Percentiles rank a stretch among this genome's conserved stretches.
Evolutionary conservation across 1,140 invertebrate genomes (phyloP).

Genomic region (Lysiphlebus fabarum): DNA sequence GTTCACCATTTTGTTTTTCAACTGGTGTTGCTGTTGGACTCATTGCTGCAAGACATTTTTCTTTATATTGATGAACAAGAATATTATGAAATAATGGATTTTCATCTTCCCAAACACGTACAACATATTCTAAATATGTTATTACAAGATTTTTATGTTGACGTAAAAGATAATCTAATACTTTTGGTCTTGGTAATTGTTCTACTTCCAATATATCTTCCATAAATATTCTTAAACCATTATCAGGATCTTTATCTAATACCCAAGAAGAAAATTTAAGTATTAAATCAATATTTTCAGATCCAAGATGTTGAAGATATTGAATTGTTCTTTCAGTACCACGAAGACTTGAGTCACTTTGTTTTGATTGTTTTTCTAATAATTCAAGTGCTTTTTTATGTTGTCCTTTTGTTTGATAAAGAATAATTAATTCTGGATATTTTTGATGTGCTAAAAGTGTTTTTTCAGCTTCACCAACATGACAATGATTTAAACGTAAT

Average conservation of each 20-base stretch:
- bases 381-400: slow-evolving; percentile 90
- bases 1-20: slow-evolving; percentile 61
- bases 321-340: slow-evolving; percentile 81
- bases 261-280: slow-evolving; percentile 95
- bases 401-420: slow-evolving; percentile 91
- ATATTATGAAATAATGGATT: slow-evolving; percentile 87
- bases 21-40: slow-evolving; percentile 60
- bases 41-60: slow-evolving; percentile 61
- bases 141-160: slow-evolving; percentile 80
- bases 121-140: slow-evolving; percentile 92
- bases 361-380: slow-evolving; percentile 75
- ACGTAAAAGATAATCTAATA: slow-evolving; percentile 83
- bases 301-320: slow-evolving; percentile 89
- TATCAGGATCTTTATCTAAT: slow-evolving; percentile 77
- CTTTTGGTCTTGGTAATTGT: slow-evolving; percentile 79
- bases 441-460: slow-evolving; percentile 84
- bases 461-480: slow-evolving; percentile 89
- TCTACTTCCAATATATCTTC: slow-evolving; percentile 88
- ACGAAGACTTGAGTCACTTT: slow-evolving; percentile 72
- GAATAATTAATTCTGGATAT: slow-evolving; percentile 89
- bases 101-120: slow-evolving; percentile 83
- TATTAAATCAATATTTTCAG: slow-evolving; percentile 84
- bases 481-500: slow-evolving; percentile 90
- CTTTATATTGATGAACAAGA: slow-evolving; percentile 80
- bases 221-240: slow-evolving; percentile 92